Evolutionary conservation across 2,888 invertebrate species (phyloP), one percentile per base, ranked within the genome.

Genomic region (Habrosyne pyritoides): DNA sequence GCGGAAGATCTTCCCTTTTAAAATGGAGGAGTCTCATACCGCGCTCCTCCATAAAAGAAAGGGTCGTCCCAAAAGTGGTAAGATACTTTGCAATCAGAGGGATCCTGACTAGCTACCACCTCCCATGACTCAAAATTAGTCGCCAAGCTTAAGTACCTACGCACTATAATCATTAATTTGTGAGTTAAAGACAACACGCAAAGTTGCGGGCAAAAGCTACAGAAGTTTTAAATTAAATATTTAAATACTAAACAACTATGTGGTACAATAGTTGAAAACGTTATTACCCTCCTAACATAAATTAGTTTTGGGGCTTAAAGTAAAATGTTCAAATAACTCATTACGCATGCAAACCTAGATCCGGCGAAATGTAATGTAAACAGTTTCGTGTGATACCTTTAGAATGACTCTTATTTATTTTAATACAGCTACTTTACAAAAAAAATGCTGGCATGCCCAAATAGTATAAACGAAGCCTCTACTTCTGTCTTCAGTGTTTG

Each of bases 321-420:
- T 64, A 56, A 65, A 63, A 64, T 64, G 59, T 70, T 63, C 64
- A 54, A 59, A 62, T 60, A 53, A 57, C 30, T 22, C 48, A 62
- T 53, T 57, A 60, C 52, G 47, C 58, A 60, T 60, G 54, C 59
- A 51, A 64, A 42, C 36, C 42, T 42, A 42, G 14, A 36, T 36
- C 14, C 59, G 46, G 48, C 57, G 57, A 57, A 68, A 62, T 66
- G 69, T 63, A 63, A 57, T 52, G 51, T 54, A 56, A 57, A 61
- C 54, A 57, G 66, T 71, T 71, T 73, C 60, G 52, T 68, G 68
- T 71, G 71, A 65, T 64, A 64, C 71, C 61, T 60, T 36, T 60
- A 71, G 59, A 59, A 73, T 18, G 8, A 18, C 14, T 18, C n/a
- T 42, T 42, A 42, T 42, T 18, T 6, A 42, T 36, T 18, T 42